phyloP scores from a whole-genome alignment of 2,797 vertebrate species.

The Xenops minutus region DNA sequence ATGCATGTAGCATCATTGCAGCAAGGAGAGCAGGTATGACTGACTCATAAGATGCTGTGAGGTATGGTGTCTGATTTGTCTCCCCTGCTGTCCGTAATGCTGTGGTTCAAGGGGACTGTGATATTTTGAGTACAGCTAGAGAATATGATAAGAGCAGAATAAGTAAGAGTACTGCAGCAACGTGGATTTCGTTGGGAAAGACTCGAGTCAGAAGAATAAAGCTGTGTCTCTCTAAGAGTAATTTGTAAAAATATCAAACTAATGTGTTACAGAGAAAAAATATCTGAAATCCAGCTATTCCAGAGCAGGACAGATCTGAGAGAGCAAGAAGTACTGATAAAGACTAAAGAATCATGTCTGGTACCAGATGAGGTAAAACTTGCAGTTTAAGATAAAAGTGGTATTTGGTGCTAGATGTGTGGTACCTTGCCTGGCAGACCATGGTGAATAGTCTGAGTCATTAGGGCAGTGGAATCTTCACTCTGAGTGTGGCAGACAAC shows the following conservation, averaged over 20 bases:
- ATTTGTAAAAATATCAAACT: not conserved
- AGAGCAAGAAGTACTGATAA: not conserved
- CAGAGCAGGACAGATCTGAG: not conserved
- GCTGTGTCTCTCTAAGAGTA: not conserved
- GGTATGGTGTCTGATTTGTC: not conserved
- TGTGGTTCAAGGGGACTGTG: not conserved
- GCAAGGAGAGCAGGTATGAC: not conserved
- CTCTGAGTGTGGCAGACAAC: not conserved
- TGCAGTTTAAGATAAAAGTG: not conserved
- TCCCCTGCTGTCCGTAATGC: not conserved
- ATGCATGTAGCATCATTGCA: rapidly evolving
- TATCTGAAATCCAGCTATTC: not conserved
- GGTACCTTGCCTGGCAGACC: not conserved
- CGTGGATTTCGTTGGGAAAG: not conserved
- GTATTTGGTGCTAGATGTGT: not conserved
- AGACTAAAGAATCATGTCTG: not conserved
- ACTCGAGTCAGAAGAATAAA: not conserved
- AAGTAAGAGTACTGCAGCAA: not conserved
- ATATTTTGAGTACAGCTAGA: not conserved
- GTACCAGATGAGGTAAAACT: not conserved
- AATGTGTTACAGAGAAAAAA: not conserved
- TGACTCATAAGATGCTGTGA: rapidly evolving
- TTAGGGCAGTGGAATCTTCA: not conserved
- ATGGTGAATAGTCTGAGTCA: not conserved
- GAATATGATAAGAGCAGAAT: not conserved